Percentiles rank a stretch among this genome's conserved stretches.
phyloP scores from a whole-genome alignment of 2,888 invertebrate genomes.

The Drosophila hamatofila region DNA sequence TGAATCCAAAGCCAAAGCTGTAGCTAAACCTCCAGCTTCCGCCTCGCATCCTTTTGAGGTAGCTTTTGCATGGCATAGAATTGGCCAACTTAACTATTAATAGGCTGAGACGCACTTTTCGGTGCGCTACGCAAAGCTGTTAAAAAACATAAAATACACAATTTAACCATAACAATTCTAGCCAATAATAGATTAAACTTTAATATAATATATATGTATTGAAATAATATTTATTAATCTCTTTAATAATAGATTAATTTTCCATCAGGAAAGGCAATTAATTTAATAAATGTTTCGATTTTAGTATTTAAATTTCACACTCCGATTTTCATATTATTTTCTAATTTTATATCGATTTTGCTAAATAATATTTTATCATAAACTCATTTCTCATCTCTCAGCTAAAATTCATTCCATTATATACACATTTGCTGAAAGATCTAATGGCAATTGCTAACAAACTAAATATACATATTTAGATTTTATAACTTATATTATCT shows the following conservation, averaged over 20 bases:
- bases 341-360: no score
- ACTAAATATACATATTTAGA: neutral
- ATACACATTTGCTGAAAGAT: neutral
- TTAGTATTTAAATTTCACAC: no score
- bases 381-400: no score
- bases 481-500: neutral
- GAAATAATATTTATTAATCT: neutral
- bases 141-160: neutral
- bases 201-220: neutral
- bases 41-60: constrained; percentile 72
- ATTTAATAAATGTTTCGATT: no score
- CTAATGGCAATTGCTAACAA: neutral
- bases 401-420: neutral
- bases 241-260: no score
- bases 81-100: constrained; percentile 38
- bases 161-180: neutral
- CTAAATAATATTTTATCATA: no score
- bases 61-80: constrained; percentile 54
- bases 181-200: neutral
- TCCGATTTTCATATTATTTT: no score
- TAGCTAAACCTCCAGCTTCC: constrained; percentile 59
- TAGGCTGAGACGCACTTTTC: constrained; percentile 41
- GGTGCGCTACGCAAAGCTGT: constrained; percentile 25
- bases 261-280: no score
- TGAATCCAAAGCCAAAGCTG: constrained; percentile 26